Evolutionary conservation across 2,113 vertebrate genomes (phyloP).

Genomic region (Talpa occidentalis): DNA sequence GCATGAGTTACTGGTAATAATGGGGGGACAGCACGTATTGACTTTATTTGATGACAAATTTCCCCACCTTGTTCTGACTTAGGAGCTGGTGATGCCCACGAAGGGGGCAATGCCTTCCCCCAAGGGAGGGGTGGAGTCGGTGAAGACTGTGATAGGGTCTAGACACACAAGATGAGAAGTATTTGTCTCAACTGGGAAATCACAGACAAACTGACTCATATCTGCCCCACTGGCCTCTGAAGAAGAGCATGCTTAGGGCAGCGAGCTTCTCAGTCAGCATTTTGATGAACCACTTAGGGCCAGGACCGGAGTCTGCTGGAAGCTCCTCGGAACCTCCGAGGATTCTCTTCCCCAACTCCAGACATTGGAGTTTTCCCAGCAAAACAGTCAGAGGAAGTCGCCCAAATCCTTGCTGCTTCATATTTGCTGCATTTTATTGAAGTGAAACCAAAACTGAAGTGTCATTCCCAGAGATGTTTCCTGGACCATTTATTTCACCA

Average conservation of each 20-base stretch:
- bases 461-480: constrained; percentile 38
- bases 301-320: neutral
- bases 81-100: neutral
- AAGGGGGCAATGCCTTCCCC: neutral
- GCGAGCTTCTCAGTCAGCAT: accelerated
- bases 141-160: neutral
- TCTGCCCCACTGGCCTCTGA: neutral
- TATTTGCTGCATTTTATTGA: neutral
- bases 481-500: constrained; percentile 30
- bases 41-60: neutral
- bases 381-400: neutral
- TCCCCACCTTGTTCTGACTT: constrained; percentile 32
- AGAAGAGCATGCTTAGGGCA: neutral
- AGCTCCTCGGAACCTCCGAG: neutral
- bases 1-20: neutral
- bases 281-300: neutral
- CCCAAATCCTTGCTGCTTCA: neutral
- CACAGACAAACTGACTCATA: neutral
- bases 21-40: neutral
- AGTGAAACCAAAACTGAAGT: constrained; percentile 23
- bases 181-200: neutral
- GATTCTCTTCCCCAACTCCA: neutral
- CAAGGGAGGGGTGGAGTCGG: neutral
- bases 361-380: neutral
- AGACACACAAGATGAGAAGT: neutral